Conservation (phyloP, 2,113 vertebrate genomes). For the Lagopus leucura region DNA sequence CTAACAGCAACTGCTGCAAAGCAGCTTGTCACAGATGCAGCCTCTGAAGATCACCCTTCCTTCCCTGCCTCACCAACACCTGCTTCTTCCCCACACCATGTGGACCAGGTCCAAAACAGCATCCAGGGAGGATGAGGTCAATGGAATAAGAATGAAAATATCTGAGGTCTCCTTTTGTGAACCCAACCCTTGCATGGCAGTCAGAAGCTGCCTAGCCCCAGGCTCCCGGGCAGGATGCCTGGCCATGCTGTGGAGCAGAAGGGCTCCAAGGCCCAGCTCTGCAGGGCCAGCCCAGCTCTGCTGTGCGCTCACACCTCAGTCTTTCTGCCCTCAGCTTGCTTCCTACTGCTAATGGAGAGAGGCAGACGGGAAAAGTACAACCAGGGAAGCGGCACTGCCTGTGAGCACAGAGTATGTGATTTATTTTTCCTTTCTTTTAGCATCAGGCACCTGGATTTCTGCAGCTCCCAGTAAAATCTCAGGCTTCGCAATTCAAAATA, state of each 20-base stretch:
- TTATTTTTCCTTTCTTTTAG: background rate
- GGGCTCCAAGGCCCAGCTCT: background rate
- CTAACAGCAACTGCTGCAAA: fast-evolving
- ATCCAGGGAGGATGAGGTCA: fast-evolving
- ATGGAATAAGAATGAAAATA: background rate
- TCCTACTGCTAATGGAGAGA: background rate
- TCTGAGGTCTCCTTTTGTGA: background rate
- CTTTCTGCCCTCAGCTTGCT: background rate
- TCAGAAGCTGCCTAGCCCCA: background rate
- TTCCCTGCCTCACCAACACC: background rate
- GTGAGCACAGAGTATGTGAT: background rate
- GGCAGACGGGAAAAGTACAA: conserved; percentile 44
- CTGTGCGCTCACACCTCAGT: background rate
- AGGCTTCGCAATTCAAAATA: conserved; percentile 57
- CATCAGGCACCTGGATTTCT: conserved; percentile 66
- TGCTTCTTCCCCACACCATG: fast-evolving
- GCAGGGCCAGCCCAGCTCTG: background rate
- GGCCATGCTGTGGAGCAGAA: background rate
- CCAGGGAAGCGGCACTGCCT: conserved; percentile 12
- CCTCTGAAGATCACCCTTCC: background rate
- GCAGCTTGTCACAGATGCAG: fast-evolving
- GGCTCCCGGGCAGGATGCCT: background rate
- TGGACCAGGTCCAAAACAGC: fast-evolving
- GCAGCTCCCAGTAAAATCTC: conserved; percentile 68
- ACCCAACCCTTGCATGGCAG: background rate